phyloP scores from a whole-genome alignment of 2,113 vertebrate species.

The Sylvia atricapilla region DNA sequence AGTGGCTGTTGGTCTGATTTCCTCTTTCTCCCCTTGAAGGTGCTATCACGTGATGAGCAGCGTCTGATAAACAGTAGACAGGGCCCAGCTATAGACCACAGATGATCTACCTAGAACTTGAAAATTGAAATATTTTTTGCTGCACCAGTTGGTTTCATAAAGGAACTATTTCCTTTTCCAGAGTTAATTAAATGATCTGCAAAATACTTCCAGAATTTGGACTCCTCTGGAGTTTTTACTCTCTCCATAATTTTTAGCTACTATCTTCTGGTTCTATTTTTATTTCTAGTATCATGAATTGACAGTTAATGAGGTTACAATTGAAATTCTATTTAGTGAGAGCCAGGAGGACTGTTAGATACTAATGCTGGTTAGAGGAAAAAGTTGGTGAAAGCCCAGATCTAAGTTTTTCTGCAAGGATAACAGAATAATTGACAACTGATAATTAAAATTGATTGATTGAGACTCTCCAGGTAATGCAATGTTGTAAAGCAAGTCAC shows the following conservation, averaged over 20 bases:
- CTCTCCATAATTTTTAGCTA: background rate
- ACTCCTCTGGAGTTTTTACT: background rate
- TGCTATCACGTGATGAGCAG: background rate
- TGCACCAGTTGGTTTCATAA: background rate
- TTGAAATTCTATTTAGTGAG: background rate
- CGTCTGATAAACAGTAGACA: background rate
- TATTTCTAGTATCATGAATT: background rate
- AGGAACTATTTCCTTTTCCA: background rate
- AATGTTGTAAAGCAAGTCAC: background rate
- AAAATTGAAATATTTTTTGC: background rate
- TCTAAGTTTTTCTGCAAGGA: background rate
- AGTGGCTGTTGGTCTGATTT: no score
- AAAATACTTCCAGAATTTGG: background rate
- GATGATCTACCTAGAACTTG: background rate
- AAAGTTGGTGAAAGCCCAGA: background rate
- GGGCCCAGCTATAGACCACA: background rate
- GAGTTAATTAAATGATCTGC: background rate
- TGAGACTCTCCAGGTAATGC: background rate
- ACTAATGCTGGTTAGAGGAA: background rate
- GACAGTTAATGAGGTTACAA: background rate
- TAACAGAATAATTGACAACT: background rate
- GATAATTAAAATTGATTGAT: background rate
- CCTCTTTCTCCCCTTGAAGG: background rate
- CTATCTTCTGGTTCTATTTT: background rate
- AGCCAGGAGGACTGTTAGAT: background rate